Evolutionary conservation across 2,888 invertebrate genomes (phyloP).

Genomic region (Macrosiphum euphorbiae): DNA sequence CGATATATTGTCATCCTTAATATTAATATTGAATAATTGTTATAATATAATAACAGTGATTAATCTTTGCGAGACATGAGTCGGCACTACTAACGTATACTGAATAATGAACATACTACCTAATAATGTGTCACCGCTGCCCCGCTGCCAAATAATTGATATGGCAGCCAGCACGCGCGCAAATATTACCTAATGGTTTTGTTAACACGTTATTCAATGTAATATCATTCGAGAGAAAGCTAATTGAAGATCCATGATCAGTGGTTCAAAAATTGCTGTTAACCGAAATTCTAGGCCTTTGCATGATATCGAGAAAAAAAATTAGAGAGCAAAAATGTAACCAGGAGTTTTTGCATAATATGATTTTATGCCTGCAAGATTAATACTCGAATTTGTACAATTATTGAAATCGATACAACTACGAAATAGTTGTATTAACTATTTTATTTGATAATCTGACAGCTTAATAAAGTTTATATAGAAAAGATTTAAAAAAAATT

Average conservation of each 20-base stretch:
- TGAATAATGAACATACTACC: neutral
- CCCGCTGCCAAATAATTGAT: constrained; percentile 44
- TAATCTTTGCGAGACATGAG: neutral
- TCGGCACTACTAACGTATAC: neutral
- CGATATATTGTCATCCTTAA: neutral
- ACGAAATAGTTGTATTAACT: neutral
- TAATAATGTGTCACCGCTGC: neutral
- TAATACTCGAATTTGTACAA: neutral
- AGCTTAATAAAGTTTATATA: neutral
- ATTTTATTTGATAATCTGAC: neutral
- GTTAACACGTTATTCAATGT: constrained; percentile 37
- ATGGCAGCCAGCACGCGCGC: constrained; percentile 35
- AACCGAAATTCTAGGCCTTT: neutral
- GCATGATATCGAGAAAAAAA: neutral
- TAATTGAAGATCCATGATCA: constrained; percentile 56
- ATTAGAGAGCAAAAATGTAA: neutral
- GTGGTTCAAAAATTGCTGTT: constrained; percentile 43
- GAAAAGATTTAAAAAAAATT: neutral
- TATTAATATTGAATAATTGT: neutral
- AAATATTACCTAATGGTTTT: constrained; percentile 49
- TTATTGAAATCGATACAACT: neutral
- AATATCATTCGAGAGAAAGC: constrained; percentile 54
- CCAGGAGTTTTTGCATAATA: neutral
- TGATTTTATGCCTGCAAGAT: neutral
- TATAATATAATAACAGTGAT: neutral